Conservation (phyloP, 2,797 vertebrate species). For the Poeciliopsis paucimaculata region DNA sequence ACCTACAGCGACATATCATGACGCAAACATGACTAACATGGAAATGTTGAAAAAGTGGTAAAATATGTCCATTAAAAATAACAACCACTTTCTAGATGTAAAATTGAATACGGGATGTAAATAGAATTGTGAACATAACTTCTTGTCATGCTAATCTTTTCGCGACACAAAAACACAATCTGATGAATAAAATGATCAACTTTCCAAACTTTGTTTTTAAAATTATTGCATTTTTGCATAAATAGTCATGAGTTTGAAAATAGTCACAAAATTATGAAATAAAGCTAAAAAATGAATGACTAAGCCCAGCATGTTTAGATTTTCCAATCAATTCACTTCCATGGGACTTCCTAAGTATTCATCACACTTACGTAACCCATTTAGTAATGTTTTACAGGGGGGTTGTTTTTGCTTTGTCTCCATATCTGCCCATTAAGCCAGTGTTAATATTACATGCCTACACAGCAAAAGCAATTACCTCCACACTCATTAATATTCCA, state of each 20-base stretch:
- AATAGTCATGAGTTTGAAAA: neutral
- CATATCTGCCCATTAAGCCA: conserved; percentile 39
- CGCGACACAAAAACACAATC: neutral
- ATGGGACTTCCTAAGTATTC: conserved; percentile 7
- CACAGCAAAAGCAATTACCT: conserved; percentile 49
- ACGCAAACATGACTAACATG: neutral
- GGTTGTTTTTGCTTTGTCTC: conserved; percentile 35
- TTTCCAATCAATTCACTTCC: conserved; percentile 17
- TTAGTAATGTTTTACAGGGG: conserved; percentile 30
- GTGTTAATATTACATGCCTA: conserved; percentile 42
- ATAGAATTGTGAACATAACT: neutral
- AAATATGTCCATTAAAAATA: neutral
- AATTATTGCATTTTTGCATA: neutral
- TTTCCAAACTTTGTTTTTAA: neutral
- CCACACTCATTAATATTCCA: conserved; percentile 57
- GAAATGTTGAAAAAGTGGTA: neutral
- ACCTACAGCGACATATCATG: no score
- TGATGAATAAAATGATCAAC: neutral
- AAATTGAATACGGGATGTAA: neutral
- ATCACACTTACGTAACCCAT: conserved; percentile 13
- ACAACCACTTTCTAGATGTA: neutral
- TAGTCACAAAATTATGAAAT: neutral
- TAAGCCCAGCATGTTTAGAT: neutral
- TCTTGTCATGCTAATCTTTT: neutral
- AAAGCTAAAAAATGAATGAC: neutral